Base-by-base conservation (phyloP, 2,797 vertebrate genomes). In the Urophycis tenuis region DNA sequence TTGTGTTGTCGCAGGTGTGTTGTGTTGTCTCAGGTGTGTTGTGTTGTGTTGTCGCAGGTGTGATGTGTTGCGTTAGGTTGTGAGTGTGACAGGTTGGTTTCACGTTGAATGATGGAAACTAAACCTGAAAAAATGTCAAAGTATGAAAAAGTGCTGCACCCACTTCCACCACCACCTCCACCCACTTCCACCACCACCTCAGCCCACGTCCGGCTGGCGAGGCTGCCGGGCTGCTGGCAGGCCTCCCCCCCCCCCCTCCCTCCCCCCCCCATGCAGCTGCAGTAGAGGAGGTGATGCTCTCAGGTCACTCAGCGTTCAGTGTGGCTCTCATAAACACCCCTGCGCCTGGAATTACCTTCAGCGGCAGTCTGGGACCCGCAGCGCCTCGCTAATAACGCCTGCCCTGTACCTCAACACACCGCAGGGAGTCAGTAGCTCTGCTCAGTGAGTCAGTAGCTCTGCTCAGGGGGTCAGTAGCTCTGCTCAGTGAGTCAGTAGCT, bases 301-400 rank as follows among this genome's bases (percentile, higher is more conserved):
- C n/a, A 77, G 77, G 76, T 82, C 76, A 75, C 17, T 72, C 6
- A 34, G 72, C 29, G 35, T 74, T 36, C 75, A 74, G 31, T 60
- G n/a, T 53, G 30, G 29, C 71, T 73, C 60, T 53, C 74, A 76
- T 76, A 76, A 73, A 72, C 69, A 79, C 78, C 74, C 60, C 29
- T 72, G 77, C 36, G 73, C 73, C 73, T 79, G 73, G 34, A 53
- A 35, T 75, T 60, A 75, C 10, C 74, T 79, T 77, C 71, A 39
- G 73, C 71, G 41, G 71, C 31, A 33, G n/a, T n/a, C n/a, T 73
- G 74, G 45, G 60, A 75, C 71, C 32, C 34, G 39, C 70, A 9
- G 75, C 35, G 32, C 29, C 53, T 64, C n/a, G 11, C 78, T 36
- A 49, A 22, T 19, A 60, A 60, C 22, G 25, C 19, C 53, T n/a